Percentiles rank a stretch among this genome's conserved stretches.
These are phyloP conservation scores for Euthynnus affinis DNA, from an alignment of 2,797 vertebrate genomes.

Conservation along the genomic window DNA sequence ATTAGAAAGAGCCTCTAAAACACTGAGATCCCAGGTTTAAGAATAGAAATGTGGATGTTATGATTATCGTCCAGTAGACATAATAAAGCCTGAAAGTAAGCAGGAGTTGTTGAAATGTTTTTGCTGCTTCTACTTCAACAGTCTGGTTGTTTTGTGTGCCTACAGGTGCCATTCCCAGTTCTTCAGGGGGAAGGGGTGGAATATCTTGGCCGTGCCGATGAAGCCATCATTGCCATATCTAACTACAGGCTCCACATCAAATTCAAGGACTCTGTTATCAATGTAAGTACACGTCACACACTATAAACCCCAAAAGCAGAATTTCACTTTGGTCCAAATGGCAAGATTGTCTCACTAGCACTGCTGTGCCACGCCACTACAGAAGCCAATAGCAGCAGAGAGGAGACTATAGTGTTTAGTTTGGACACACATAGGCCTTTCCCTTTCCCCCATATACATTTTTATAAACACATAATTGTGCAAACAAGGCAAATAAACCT, in stretches of 20 bases:
- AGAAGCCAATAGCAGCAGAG: slow-evolving; percentile 41
- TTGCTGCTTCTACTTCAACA: neutral
- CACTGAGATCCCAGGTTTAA: slow-evolving; percentile 3
- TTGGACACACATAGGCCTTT: slow-evolving; percentile 45
- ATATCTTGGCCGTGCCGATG: slow-evolving; percentile 94
- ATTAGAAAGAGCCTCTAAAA: slow-evolving; percentile 1
- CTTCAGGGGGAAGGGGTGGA: slow-evolving; percentile 98
- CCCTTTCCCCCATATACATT: slow-evolving; percentile 34
- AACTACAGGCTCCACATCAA: slow-evolving; percentile 99
- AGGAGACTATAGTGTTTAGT: slow-evolving; percentile 35
- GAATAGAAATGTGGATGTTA: slow-evolving; percentile 10
- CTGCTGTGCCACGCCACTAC: slow-evolving; percentile 20
- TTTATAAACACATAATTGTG: slow-evolving; percentile 53
- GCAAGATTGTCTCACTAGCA: slow-evolving; percentile 6
- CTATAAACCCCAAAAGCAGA: slow-evolving; percentile 16
- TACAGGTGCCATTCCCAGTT: slow-evolving; percentile 95
- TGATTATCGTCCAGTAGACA: slow-evolving; percentile 16
- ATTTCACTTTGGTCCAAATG: slow-evolving; percentile 28
- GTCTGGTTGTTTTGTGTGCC: slow-evolving; percentile 44
- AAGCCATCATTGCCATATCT: slow-evolving; percentile 97
- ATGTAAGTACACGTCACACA: slow-evolving; percentile 86
- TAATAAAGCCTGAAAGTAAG: slow-evolving; percentile 2
- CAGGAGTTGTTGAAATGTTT: slow-evolving; percentile 14
- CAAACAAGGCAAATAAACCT: slow-evolving; percentile 51
- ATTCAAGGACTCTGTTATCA: slow-evolving; percentile 98